phyloP scores from a whole-genome alignment of 2,888 invertebrate genomes.

The Oscheius sp. region DNA sequence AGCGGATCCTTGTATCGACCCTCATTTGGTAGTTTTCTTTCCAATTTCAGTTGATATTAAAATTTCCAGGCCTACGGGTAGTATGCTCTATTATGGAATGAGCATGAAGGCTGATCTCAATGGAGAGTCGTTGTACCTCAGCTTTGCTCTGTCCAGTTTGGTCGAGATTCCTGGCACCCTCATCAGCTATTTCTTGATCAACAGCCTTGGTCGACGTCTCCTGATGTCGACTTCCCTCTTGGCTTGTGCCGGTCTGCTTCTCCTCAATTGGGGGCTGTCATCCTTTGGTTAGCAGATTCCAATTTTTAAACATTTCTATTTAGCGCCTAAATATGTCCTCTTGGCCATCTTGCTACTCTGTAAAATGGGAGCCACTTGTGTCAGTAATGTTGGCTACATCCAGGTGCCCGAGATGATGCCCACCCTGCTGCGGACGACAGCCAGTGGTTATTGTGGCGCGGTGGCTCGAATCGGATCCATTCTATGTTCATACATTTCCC shows the following conservation, averaged over 20 bases:
- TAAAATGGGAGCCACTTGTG: not conserved
- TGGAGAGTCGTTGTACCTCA: conserved; percentile 5
- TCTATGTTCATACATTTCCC: not conserved
- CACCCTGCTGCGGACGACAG: conserved; percentile 21
- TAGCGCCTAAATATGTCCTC: conserved; percentile 1
- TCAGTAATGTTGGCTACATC: not conserved
- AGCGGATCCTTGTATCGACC: conserved; percentile 13
- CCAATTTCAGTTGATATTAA: not conserved
- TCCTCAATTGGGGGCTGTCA: conserved; percentile 1
- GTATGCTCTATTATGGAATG: conserved; percentile 14
- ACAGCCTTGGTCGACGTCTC: not conserved
- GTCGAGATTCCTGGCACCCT: conserved; percentile 11
- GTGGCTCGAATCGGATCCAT: conserved; percentile 1
- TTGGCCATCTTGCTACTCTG: not conserved
- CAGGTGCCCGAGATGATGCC: conserved; percentile 21
- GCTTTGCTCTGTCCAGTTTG: not conserved
- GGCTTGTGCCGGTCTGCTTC: not conserved
- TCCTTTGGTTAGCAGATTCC: not conserved
- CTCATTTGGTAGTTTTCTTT: conserved; percentile 3
- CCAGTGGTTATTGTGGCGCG: conserved; percentile 8
- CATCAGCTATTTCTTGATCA: not conserved
- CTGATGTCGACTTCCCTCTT: not conserved
- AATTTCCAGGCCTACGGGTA: conserved; percentile 10
- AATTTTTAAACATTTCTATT: not conserved
- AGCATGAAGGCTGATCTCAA: conserved; percentile 18